Evolutionary conservation across 2,113 vertebrate genomes (phyloP), one percentile per base, ranked within the genome.

Genomic region (Echinops telfairi): DNA sequence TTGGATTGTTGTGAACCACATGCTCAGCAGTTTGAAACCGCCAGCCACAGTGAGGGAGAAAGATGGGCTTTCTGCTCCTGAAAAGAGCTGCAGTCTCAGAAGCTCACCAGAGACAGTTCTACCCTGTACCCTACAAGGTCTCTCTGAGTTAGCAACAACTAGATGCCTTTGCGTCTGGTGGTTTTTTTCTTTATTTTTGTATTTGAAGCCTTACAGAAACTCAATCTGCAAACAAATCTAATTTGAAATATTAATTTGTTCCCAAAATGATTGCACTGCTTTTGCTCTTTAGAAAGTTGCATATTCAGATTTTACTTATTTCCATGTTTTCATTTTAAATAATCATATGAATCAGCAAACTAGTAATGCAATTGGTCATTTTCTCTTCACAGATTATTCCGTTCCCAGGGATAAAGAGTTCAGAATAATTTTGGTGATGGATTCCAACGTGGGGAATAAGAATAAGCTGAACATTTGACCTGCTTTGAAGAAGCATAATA

Each of bases 301-400:
- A 73, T 81, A 58, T 25, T 19, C 33, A 91, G 3, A 88, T 80
- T 91, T 88, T 92, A 6, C 92, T 86, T 80, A 80, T 73, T 93
- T 92, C 25, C 11, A 4, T 88, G 31, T 79, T 71, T 93, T 95
- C 57, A n/a, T 47, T 91, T 94, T 93, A 88, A 88, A 80, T 20
- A 86, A 31, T 71, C 71, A 11, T 33, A 0, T 83, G 68, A 89
- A 15, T 94, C 84, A 94, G 38, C 88, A 83, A 94, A 92, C 96
- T 66, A 93, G 75, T 94, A 73, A 97, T 53, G 33, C 15, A 76
- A 43, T 31, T 62, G 80, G 80, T 94, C 79, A 78, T 94, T 96
- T 97, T 95, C 86, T 94, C 85, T 96, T 95, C 91, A 60, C 97
- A 98, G 98, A 97, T 82, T 92, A 22, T 91, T 88, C 76, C 60